Percentiles rank a stretch among this genome's conserved stretches.
These are phyloP conservation scores for Macrobrachium nipponense DNA, from an alignment of 1,140 invertebrate genomes.

Conservation along the genomic window DNA sequence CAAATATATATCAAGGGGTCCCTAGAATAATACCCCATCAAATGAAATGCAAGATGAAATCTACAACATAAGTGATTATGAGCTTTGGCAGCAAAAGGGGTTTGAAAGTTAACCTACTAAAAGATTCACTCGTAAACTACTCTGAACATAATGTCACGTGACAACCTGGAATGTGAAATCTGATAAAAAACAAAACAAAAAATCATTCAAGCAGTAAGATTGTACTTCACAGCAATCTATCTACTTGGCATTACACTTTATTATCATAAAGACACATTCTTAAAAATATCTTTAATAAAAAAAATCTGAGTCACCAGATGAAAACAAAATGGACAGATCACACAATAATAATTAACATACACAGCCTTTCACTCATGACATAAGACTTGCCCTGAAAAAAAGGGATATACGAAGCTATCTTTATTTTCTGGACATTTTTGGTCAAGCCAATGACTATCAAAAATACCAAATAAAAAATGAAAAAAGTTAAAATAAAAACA, in stretches of 20 bases:
- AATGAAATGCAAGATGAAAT: conserved; percentile 28
- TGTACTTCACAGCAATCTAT: conserved; percentile 13
- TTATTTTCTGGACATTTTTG: not conserved
- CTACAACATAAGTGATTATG: conserved; percentile 20
- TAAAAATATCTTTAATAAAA: conserved; percentile 7
- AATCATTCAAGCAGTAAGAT: not conserved
- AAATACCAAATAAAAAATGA: conserved; percentile 1
- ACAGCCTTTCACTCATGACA: conserved; percentile 17
- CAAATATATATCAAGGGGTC: conserved; percentile 5
- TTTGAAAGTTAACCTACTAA: not conserved
- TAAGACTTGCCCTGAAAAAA: not conserved
- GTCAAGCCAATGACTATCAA: not conserved
- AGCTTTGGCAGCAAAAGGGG: conserved; percentile 55
- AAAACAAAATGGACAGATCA: conserved; percentile 18
- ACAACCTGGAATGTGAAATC: conserved; percentile 11
- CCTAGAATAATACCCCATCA: not conserved
- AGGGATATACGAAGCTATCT: conserved; percentile 1
- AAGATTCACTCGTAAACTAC: not conserved
- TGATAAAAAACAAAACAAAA: not conserved
- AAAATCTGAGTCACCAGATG: conserved; percentile 8
- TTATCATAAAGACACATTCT: not conserved
- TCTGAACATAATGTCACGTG: not conserved
- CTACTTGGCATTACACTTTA: conserved; percentile 2
- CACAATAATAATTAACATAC: conserved; percentile 11
- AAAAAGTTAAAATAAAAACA: not conserved